Conservation (phyloP, 2,888 invertebrate species). For the Carcina quercana region DNA sequence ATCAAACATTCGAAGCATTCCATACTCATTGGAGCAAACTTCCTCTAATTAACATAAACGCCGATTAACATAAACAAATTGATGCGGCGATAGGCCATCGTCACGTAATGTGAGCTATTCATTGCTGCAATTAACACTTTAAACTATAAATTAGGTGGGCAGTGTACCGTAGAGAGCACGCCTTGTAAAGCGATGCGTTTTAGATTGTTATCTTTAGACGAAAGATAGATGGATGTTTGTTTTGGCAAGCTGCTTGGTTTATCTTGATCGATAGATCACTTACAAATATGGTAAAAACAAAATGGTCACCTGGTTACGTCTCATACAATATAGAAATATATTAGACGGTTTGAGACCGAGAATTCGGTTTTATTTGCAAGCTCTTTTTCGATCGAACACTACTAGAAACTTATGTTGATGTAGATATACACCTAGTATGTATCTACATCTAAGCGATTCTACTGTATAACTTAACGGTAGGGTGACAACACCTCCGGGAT, state of each 20-base stretch:
- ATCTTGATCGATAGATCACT: too few relatives aligned
- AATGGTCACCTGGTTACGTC: too few relatives aligned
- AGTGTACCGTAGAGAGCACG: constrained; percentile 39
- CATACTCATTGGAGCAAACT: constrained; percentile 48
- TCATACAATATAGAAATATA: too few relatives aligned
- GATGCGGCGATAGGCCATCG: constrained; percentile 45
- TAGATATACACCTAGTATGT: not conserved
- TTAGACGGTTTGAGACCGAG: too few relatives aligned
- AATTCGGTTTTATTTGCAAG: too few relatives aligned
- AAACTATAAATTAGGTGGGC: constrained; percentile 48
- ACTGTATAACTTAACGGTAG: not conserved
- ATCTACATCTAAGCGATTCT: not conserved
- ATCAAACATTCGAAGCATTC: constrained; percentile 15
- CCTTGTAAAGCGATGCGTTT: constrained; percentile 30
- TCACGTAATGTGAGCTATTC: constrained; percentile 49
- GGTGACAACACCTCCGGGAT: constrained; percentile 6
- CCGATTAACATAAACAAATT: constrained; percentile 56
- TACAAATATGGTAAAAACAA: too few relatives aligned
- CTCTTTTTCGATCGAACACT: too few relatives aligned
- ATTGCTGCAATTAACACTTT: constrained; percentile 63
- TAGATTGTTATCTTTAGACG: constrained; percentile 21
- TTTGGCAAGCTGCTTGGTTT: constrained; percentile 10
- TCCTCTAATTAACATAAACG: constrained; percentile 60
- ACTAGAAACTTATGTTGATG: too few relatives aligned
- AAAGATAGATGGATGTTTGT: constrained; percentile 21